These are phyloP conservation scores for Pogonognathellus flavescens DNA, from an alignment of 1,140 invertebrate species.

Conservation along the genomic window DNA sequence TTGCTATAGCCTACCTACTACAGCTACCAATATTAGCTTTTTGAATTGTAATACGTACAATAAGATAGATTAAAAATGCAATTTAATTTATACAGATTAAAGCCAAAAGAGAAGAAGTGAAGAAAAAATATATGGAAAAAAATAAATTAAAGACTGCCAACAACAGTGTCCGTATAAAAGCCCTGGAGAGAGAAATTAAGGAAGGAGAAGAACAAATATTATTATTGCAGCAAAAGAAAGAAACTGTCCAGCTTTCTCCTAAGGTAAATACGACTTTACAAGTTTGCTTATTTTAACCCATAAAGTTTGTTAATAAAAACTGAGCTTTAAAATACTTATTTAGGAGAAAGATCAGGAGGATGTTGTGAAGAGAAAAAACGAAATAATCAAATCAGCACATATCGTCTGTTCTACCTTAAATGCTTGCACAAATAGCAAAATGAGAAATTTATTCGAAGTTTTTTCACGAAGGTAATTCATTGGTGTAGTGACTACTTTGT, in stretches of 20 bases:
- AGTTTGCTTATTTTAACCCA: too few species aligned
- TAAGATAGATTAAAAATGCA: too few species aligned
- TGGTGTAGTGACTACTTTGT: too few species aligned
- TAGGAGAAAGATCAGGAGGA: background rate
- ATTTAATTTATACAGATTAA: background rate
- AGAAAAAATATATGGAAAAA: background rate
- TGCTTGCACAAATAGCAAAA: slow-evolving; percentile 38
- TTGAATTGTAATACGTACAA: too few species aligned
- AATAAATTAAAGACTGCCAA: too few species aligned
- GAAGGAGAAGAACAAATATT: background rate
- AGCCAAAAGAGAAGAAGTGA: background rate
- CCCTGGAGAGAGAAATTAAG: slow-evolving; percentile 3
- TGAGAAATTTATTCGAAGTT: slow-evolving; percentile 25
- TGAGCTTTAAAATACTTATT: too few species aligned
- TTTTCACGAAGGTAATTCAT: background rate
- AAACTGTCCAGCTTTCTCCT: background rate
- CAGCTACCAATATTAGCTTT: too few species aligned
- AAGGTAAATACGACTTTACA: background rate
- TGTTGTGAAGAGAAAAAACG: background rate
- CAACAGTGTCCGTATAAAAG: background rate
- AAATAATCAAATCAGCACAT: background rate
- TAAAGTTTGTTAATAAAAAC: too few species aligned
- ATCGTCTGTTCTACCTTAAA: slow-evolving; percentile 58
- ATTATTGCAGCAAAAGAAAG: background rate
- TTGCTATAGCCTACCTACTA: too few species aligned